phyloP scores from a whole-genome alignment of 2,888 invertebrate species.

The Minunthozetes semirufus region DNA sequence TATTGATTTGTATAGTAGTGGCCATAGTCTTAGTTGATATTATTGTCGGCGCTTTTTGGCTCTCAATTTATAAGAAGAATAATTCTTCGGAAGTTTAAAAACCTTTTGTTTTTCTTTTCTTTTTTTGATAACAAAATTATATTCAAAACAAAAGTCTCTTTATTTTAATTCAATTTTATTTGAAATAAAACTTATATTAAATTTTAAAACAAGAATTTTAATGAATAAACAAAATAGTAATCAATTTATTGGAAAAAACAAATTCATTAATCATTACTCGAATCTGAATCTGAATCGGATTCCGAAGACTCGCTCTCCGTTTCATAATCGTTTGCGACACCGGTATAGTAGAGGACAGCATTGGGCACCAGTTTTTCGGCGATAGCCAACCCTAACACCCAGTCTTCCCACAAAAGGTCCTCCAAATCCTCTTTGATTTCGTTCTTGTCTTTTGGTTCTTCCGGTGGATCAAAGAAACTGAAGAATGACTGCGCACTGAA shows the following conservation, averaged over 20 bases:
- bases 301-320: background rate
- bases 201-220: too few species aligned
- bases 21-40: background rate
- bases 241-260: too few species aligned
- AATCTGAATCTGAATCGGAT: background rate
- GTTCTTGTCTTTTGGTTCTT: background rate
- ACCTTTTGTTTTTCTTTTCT: background rate
- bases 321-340: background rate
- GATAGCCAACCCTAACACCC: background rate
- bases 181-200: too few species aligned
- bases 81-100: background rate
- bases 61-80: background rate
- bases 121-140: background rate
- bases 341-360: background rate
- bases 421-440: too few species aligned
- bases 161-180: too few species aligned
- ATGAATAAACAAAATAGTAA: too few species aligned
- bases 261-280: background rate
- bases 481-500: background rate
- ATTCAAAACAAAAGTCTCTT: too few species aligned
- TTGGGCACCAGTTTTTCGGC: background rate
- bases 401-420: background rate
- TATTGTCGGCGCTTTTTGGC: background rate
- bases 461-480: slow-evolving; percentile 5
- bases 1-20: background rate